Evolutionary conservation across 2,797 vertebrate genomes (phyloP).

Genomic region (Remorina albescens): DNA sequence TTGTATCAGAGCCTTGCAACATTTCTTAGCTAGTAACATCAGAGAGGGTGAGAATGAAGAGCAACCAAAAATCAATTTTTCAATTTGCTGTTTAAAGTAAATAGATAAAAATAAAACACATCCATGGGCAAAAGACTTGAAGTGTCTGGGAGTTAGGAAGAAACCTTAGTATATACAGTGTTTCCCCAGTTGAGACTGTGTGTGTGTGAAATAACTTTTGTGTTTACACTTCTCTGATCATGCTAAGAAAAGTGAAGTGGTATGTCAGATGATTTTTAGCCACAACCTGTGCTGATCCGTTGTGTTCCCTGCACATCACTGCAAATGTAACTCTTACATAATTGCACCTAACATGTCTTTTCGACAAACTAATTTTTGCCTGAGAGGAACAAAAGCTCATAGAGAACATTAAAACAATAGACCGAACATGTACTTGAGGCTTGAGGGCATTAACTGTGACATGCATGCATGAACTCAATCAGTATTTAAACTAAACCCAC

Average conservation of each 20-base stretch:
- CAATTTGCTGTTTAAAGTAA: too few relatives aligned
- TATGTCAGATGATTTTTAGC: not conserved
- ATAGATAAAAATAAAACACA: too few relatives aligned
- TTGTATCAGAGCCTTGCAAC: conserved; percentile 27
- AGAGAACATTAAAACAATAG: conserved; percentile 28
- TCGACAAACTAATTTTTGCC: conserved; percentile 46
- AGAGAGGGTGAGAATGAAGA: not conserved
- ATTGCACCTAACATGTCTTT: conserved; percentile 39
- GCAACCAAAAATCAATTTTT: too few relatives aligned
- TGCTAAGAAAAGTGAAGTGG: not conserved
- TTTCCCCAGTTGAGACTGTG: too few relatives aligned
- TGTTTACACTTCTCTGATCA: not conserved
- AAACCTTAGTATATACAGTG: too few relatives aligned
- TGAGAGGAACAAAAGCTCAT: conserved; percentile 25
- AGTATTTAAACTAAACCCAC: too few relatives aligned
- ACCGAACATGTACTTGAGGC: not conserved
- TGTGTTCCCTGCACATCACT: too few relatives aligned
- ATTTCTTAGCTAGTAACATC: conserved; percentile 6
- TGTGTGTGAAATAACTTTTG: too few relatives aligned
- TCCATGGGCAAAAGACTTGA: too few relatives aligned
- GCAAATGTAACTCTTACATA: conserved; percentile 24
- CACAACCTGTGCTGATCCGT: too few relatives aligned
- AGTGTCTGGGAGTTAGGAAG: too few relatives aligned
- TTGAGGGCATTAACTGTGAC: not conserved
- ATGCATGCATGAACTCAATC: too few relatives aligned